Conservation (phyloP, 2,888 invertebrate genomes). For the Noctuana brunneofusca region DNA sequence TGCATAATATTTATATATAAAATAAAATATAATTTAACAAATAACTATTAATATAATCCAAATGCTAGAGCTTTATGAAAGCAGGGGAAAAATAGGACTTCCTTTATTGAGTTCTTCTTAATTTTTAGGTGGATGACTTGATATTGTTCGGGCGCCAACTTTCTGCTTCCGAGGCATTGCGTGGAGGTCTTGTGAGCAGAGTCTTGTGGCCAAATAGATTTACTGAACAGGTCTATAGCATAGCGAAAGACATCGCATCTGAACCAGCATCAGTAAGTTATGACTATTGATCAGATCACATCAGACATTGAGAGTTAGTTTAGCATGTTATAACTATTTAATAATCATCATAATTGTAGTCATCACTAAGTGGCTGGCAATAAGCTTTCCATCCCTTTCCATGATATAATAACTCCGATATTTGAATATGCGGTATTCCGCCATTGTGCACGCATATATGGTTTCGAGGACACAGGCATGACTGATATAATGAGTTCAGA, state of each 20-base stretch:
- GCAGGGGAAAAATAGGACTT: too few relatives aligned
- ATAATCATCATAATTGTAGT: slow-evolving; percentile 63
- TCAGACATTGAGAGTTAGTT: not conserved
- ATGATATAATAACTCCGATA: slow-evolving; percentile 81
- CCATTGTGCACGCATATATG: slow-evolving; percentile 83
- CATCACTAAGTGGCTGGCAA: slow-evolving; percentile 68
- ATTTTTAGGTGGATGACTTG: slow-evolving; percentile 66
- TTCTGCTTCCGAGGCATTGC: slow-evolving; percentile 90
- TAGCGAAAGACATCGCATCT: slow-evolving; percentile 86
- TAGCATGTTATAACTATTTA: slow-evolving; percentile 29
- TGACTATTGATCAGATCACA: not conserved
- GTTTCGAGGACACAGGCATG: slow-evolving; percentile 83
- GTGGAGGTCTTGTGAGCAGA: slow-evolving; percentile 91
- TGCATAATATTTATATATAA: too few relatives aligned
- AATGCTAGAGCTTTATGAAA: too few relatives aligned
- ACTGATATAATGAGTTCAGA: slow-evolving; percentile 83
- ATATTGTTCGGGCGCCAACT: slow-evolving; percentile 86
- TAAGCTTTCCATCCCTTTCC: slow-evolving; percentile 82
- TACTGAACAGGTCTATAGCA: slow-evolving; percentile 87
- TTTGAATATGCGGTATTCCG: slow-evolving; percentile 64
- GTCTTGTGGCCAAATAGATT: slow-evolving; percentile 90
- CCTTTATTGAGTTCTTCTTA: not conserved
- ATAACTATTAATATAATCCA: too few relatives aligned
- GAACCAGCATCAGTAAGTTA: slow-evolving; percentile 88
- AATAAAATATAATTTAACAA: too few relatives aligned